These are phyloP conservation scores for Oreochromis spilurus DNA, from an alignment of 2,113 vertebrate species.

Conservation along the genomic window DNA sequence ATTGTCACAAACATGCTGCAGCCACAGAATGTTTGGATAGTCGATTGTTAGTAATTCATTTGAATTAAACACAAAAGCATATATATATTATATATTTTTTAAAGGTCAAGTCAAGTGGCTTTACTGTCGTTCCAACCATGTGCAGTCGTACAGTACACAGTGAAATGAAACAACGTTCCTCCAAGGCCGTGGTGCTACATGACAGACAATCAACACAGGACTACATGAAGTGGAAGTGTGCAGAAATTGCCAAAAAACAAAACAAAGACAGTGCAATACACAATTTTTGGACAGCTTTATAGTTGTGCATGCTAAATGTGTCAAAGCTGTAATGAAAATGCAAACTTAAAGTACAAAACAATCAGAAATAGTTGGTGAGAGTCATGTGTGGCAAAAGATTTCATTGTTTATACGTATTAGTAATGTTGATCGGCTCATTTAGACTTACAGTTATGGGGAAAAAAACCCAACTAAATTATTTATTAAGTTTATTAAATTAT, in stretches of 20 bases:
- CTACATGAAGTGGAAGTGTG: neutral
- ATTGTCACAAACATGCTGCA: neutral
- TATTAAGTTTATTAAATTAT: neutral
- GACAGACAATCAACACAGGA: neutral
- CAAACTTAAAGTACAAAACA: neutral
- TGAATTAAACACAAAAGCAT: neutral
- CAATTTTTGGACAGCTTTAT: neutral
- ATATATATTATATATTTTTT: neutral
- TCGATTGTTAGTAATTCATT: neutral
- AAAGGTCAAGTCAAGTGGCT: neutral
- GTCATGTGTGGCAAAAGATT: neutral
- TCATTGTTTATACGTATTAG: neutral
- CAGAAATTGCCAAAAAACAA: neutral
- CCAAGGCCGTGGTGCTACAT: neutral
- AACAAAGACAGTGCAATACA: neutral
- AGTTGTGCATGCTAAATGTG: neutral
- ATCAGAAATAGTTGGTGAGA: neutral
- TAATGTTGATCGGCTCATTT: neutral
- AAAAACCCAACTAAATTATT: neutral
- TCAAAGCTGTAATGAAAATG: neutral
- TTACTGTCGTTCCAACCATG: neutral
- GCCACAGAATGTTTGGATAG: neutral
- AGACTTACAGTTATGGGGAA: neutral
- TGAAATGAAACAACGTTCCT: neutral
- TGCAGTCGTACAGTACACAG: neutral